A percentile compares a stretch with the other conserved stretches of the same genome.
Conservation (phyloP, 1,140 invertebrate species). For the Steinernema khuongi region DNA sequence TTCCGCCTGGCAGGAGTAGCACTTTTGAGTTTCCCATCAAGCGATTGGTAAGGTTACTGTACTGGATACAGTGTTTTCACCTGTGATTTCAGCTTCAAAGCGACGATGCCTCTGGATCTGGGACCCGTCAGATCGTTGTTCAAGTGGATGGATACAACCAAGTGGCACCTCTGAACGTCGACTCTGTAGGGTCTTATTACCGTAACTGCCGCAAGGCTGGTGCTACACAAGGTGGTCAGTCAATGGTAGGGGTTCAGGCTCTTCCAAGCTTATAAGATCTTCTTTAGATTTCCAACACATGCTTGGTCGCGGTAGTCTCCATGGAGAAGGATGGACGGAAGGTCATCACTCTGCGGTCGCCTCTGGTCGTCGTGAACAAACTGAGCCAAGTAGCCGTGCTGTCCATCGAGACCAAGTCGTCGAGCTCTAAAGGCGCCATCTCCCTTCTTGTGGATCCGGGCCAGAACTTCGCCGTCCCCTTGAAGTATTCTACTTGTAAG, state of each 20-base stretch:
- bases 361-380: constrained; percentile 74
- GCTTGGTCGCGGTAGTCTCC: constrained; percentile 78
- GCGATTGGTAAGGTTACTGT: constrained; percentile 32
- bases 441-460: background rate
- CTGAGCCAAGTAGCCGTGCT: background rate
- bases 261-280: background rate
- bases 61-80: background rate
- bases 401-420: constrained; percentile 30
- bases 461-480: background rate
- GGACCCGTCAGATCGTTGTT: constrained; percentile 78
- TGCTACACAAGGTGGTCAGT: background rate
- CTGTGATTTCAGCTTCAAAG: constrained; percentile 67
- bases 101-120: constrained; percentile 77
- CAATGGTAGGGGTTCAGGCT: background rate
- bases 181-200: constrained; percentile 85
- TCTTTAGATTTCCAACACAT: constrained; percentile 58
- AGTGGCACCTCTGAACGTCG: constrained; percentile 80
- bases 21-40: constrained; percentile 46
- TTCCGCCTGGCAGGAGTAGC: constrained; percentile 30
- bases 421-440: background rate
- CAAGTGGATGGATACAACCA: constrained; percentile 82
- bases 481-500: background rate
- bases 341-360: constrained; percentile 86
- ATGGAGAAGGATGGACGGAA: constrained; percentile 87
- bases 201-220: background rate